These are phyloP conservation scores for Mormyrus proboscirostris DNA, from an alignment of 2,797 vertebrate genomes.

Conservation along the genomic window DNA sequence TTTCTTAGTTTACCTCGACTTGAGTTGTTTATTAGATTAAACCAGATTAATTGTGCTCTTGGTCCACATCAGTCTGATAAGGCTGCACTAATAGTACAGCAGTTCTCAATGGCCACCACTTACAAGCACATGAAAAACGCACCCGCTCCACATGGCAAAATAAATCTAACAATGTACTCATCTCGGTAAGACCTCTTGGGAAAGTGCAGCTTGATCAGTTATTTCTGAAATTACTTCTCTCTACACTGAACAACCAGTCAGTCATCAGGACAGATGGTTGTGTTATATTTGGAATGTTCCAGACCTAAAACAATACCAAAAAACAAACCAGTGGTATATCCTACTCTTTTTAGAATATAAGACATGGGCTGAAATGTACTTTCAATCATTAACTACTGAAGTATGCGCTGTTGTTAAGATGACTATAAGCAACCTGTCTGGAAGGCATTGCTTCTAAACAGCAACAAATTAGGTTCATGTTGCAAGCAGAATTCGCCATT, in stretches of 20 bases:
- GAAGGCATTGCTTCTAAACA: neutral
- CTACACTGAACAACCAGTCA: slow-evolving; percentile 23
- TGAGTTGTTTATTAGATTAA: neutral
- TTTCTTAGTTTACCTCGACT: neutral
- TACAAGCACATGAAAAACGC: slow-evolving; percentile 20
- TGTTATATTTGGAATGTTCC: slow-evolving; percentile 44
- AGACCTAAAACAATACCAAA: slow-evolving; percentile 12
- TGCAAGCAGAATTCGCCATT: slow-evolving; percentile 14
- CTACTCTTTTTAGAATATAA: neutral
- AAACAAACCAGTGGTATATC: neutral
- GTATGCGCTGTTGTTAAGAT: neutral
- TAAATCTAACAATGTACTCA: slow-evolving; percentile 29
- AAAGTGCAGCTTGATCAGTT: slow-evolving; percentile 21
- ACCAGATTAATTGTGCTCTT: neutral
- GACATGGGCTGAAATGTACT: neutral
- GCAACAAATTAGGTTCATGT: neutral
- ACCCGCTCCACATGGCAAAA: slow-evolving; percentile 30
- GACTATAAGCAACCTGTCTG: neutral
- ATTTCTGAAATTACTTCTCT: slow-evolving; percentile 28
- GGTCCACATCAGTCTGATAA: neutral
- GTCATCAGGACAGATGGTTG: slow-evolving; percentile 11
- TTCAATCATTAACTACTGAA: slow-evolving; percentile 2
- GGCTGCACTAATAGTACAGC: neutral
- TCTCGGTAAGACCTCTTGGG: slow-evolving; percentile 32
- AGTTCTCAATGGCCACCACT: slow-evolving; percentile 12